These are phyloP conservation scores for Meta bourneti DNA, from an alignment of 2,888 invertebrate species.

Conservation along the genomic window DNA sequence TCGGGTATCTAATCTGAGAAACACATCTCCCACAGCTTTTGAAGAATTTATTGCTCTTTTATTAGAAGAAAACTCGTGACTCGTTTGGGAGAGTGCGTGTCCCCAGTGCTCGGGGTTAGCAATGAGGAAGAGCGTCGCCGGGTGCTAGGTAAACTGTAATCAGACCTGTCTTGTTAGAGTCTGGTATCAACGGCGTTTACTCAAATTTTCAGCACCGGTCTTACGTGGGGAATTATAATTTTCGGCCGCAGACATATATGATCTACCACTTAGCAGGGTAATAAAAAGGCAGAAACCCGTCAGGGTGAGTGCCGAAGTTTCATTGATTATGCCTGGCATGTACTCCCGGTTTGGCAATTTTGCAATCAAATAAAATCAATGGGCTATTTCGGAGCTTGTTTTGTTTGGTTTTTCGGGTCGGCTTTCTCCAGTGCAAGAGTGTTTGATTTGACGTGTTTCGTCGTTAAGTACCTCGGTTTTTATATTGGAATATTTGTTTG, in stretches of 20 bases:
- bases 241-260: neutral
- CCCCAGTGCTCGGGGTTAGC: neutral
- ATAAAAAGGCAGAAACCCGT: slow-evolving; percentile 3
- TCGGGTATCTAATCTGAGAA: slow-evolving; percentile 29
- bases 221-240: slow-evolving; percentile 46
- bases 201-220: slow-evolving; percentile 35
- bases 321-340: neutral
- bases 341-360: neutral
- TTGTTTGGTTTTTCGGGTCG: neutral
- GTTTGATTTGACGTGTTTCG: neutral
- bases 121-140: slow-evolving; percentile 1
- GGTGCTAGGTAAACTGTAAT: slow-evolving; percentile 41
- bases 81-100: neutral
- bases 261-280: slow-evolving; percentile 5
- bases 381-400: neutral
- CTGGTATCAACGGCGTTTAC: slow-evolving; percentile 1
- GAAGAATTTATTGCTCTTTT: slow-evolving; percentile 63
- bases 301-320: neutral
- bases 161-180: slow-evolving; percentile 31
- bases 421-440: neutral
- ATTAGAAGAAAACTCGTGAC: slow-evolving; percentile 53
- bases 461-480: too few relatives aligned
- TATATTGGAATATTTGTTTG: too few relatives aligned
- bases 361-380: neutral
- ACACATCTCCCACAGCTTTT: slow-evolving; percentile 32